These are phyloP conservation scores for Napeogenes inachia DNA, from an alignment of 2,888 invertebrate genomes.

Conservation along the genomic window DNA sequence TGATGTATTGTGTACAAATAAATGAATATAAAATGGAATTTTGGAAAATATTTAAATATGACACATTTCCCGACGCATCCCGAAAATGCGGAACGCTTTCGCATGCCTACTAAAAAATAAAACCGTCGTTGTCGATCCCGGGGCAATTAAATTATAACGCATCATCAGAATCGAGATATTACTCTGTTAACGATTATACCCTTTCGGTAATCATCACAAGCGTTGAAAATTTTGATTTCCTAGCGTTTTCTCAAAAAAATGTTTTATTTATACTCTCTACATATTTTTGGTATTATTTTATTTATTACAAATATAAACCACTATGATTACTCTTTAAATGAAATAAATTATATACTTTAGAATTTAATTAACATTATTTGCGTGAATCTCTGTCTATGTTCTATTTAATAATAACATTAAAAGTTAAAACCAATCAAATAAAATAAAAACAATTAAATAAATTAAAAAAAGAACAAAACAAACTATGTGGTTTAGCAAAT, in stretches of 20 bases:
- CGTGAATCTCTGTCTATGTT: too few relatives aligned
- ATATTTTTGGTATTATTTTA: too few relatives aligned
- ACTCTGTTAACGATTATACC: conserved; percentile 26
- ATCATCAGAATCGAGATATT: conserved; percentile 48
- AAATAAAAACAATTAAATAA: background rate
- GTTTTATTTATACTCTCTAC: too few relatives aligned
- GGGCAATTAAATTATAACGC: conserved; percentile 69
- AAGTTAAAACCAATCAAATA: too few relatives aligned
- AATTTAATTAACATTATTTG: too few relatives aligned
- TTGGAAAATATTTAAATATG: background rate
- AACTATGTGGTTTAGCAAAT: too few relatives aligned
- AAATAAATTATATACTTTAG: too few relatives aligned
- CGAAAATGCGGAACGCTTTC: background rate
- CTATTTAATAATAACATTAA: too few relatives aligned
- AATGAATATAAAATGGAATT: background rate
- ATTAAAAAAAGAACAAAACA: background rate
- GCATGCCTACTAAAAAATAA: conserved; percentile 6
- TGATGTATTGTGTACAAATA: background rate
- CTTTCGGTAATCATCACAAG: conserved; percentile 15
- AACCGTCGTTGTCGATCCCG: conserved; percentile 15
- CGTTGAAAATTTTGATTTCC: conserved; percentile 11
- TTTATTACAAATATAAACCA: too few relatives aligned
- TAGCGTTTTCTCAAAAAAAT: too few relatives aligned
- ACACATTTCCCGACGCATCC: background rate
- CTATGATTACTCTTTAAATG: too few relatives aligned